Percentiles rank a stretch among this genome's conserved stretches.
phyloP scores from a whole-genome alignment of 2,797 vertebrate species.

The Varecia variegata region DNA sequence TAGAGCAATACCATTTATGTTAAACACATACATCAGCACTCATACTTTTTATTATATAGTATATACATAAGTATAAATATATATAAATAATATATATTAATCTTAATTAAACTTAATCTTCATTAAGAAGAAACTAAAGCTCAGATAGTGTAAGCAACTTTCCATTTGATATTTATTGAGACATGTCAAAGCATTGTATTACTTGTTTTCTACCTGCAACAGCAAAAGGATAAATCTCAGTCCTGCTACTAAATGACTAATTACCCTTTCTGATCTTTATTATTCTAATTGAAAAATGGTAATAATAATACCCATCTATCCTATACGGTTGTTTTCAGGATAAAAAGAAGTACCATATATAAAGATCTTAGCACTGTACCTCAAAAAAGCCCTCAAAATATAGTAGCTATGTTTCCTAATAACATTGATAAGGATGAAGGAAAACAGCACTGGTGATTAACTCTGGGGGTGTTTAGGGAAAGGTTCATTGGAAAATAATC shows the following conservation, averaged over 20 bases:
- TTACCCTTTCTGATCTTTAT: not conserved
- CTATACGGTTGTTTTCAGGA: not conserved
- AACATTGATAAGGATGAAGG: not conserved
- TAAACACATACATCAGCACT: not conserved
- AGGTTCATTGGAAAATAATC: not conserved
- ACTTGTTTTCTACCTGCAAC: not conserved
- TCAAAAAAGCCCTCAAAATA: slow-evolving; percentile 24
- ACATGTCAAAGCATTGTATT: not conserved
- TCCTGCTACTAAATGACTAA: not conserved
- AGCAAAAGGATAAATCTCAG: not conserved
- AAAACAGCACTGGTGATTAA: not conserved
- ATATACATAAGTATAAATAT: not conserved
- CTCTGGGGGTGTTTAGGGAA: not conserved
- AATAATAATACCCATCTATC: not conserved
- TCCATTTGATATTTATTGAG: not conserved
- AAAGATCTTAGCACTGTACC: not conserved
- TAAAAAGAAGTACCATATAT: not conserved
- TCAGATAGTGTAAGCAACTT: slow-evolving; percentile 4
- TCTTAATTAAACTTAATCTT: slow-evolving; percentile 16
- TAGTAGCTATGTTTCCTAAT: not conserved
- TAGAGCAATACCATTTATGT: not conserved
- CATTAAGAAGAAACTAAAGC: slow-evolving; percentile 1
- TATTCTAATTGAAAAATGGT: slow-evolving; percentile 6
- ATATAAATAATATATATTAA: not conserved
- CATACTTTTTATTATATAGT: not conserved